Conservation (phyloP, 2,113 vertebrate species). For the Corythaeola cristata region DNA sequence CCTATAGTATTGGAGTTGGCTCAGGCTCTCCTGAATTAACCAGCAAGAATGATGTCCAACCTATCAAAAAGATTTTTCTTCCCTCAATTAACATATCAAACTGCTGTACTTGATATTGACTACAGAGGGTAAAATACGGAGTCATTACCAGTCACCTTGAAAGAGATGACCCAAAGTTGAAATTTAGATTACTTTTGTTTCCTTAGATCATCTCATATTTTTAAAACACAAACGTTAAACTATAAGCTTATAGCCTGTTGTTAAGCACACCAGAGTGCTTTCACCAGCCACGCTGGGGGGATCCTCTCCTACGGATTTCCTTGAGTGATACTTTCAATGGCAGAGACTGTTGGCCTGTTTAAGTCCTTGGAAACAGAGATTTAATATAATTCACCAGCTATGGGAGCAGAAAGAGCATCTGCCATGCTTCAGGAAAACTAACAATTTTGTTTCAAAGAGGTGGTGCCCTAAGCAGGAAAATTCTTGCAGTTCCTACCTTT, state of each 20-base stretch:
- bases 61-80: background rate
- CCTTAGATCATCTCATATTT: background rate
- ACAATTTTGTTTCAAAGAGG: background rate
- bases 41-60: background rate
- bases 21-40: background rate
- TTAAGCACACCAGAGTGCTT: background rate
- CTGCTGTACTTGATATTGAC: background rate
- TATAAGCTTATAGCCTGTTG: background rate
- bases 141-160: background rate
- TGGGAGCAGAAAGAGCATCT: background rate
- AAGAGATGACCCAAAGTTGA: background rate
- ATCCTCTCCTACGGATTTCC: background rate
- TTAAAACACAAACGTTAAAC: background rate
- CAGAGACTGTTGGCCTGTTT: background rate
- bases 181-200: background rate
- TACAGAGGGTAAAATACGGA: background rate
- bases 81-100: background rate
- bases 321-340: background rate
- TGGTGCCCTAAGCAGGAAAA: background rate
- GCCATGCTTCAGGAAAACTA: background rate
- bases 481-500: background rate
- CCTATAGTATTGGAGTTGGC: background rate
- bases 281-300: background rate
- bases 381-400: background rate
- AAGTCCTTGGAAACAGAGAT: background rate